Evolutionary conservation across 1,140 invertebrate genomes (phyloP).

Genomic region (Macrobrachium nipponense): DNA sequence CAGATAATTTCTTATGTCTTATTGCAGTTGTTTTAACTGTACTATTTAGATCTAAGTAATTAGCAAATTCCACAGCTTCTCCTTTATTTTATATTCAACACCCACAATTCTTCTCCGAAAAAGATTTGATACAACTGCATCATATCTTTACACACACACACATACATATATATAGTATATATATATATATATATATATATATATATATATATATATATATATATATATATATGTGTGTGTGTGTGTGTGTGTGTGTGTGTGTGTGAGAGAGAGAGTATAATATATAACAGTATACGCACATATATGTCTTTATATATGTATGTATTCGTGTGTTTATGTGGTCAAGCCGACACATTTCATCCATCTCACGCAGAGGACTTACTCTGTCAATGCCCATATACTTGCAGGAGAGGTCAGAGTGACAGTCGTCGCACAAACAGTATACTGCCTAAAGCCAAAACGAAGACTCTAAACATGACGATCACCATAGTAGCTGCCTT

Average conservation of each 20-base stretch:
- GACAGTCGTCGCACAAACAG: constrained; percentile 48
- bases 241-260: background rate
- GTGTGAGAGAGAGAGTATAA: too few relatives aligned
- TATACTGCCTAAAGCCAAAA: constrained; percentile 46
- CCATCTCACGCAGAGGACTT: too few relatives aligned
- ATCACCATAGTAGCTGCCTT: constrained; percentile 35
- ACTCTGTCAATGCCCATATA: background rate
- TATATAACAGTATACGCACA: background rate
- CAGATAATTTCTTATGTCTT: too few relatives aligned
- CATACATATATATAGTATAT: background rate
- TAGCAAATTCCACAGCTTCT: too few relatives aligned
- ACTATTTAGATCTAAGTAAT: too few relatives aligned
- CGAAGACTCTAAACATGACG: constrained; percentile 51
- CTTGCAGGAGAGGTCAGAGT: constrained; percentile 27
- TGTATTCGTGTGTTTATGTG: background rate
- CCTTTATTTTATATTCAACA: too few relatives aligned
- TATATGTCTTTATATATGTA: constrained; percentile 5
- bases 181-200: constrained; percentile 16
- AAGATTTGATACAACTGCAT: too few relatives aligned
- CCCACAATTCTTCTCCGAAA: too few relatives aligned
- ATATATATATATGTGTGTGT: background rate
- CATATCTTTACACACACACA: background rate
- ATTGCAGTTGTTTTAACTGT: too few relatives aligned
- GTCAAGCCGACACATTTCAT: too few relatives aligned
- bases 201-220: constrained; percentile 19